Percentiles rank a stretch among this genome's conserved stretches.
Conservation (phyloP, 2,797 vertebrate species). For the Peromyscus attwateri region DNA sequence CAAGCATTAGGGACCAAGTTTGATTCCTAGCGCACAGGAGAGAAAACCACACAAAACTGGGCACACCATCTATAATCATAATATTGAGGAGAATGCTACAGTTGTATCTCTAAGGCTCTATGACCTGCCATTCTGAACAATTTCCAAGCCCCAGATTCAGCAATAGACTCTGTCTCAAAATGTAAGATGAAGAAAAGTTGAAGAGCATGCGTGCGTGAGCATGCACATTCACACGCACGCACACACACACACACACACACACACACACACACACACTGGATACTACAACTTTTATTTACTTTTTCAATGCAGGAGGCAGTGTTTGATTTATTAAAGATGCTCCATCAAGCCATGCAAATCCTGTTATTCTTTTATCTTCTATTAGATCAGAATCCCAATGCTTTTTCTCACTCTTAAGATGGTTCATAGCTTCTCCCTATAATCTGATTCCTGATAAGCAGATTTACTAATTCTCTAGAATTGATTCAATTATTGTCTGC, state of each 20-base stretch:
- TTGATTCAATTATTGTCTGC: not conserved
- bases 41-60: not conserved
- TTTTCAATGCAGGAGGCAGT: not conserved
- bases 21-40: too few species aligned
- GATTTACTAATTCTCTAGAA: constrained; percentile 10
- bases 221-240: not conserved
- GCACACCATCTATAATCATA: too few species aligned
- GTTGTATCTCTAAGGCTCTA: not conserved
- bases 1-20: not conserved
- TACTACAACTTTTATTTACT: not conserved
- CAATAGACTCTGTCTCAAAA: not conserved
- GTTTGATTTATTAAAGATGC: not conserved
- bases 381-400: not conserved
- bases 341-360: not conserved
- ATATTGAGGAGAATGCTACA: not conserved
- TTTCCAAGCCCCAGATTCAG: not conserved
- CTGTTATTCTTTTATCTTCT: not conserved
- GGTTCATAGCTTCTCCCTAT: not conserved
- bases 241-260: not conserved
- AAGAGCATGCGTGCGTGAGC: not conserved
- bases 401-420: not conserved
- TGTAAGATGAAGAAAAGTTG: not conserved
- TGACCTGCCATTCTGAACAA: not conserved
- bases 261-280: not conserved
- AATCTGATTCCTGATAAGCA: not conserved